phyloP scores from a whole-genome alignment of 2,888 invertebrate species.

The Ormyrus nitidulus region DNA sequence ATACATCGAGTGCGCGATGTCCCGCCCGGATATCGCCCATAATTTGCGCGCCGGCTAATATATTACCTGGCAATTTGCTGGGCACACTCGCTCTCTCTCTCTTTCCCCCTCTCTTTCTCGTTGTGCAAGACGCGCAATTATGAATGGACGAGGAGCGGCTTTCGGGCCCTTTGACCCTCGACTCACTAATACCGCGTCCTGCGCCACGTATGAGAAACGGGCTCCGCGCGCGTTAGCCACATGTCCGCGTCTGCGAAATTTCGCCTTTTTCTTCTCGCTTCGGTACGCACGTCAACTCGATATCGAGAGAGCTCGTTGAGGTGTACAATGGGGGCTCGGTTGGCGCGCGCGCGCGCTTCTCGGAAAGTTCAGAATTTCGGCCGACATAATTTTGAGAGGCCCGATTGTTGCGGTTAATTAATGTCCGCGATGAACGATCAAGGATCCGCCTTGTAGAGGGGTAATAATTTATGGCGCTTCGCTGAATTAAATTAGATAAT shows the following conservation, averaged over 20 bases:
- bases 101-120: constrained; percentile 29
- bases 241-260: constrained; percentile 52
- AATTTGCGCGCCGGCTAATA: constrained; percentile 72
- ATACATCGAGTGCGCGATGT: constrained; percentile 67
- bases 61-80: constrained; percentile 74
- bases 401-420: constrained; percentile 46
- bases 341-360: constrained; percentile 23
- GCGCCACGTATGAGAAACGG: background rate
- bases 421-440: constrained; percentile 47
- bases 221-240: constrained; percentile 46
- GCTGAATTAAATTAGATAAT: constrained; percentile 49
- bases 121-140: constrained; percentile 52
- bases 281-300: background rate
- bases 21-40: constrained; percentile 73
- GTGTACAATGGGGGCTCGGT: too few species aligned
- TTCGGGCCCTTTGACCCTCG: constrained; percentile 52
- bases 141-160: constrained; percentile 13
- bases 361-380: constrained; percentile 30
- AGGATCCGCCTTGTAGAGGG: background rate
- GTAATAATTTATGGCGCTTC: constrained; percentile 42
- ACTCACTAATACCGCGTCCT: background rate
- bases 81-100: constrained; percentile 62
- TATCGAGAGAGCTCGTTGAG: too few species aligned
- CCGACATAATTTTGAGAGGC: constrained; percentile 24
- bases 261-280: constrained; percentile 27